A percentile compares a stretch with the other conserved stretches of the same genome.
These are phyloP conservation scores for Engraulis encrasicolus DNA, from an alignment of 2,113 vertebrate genomes.

Conservation along the genomic window DNA sequence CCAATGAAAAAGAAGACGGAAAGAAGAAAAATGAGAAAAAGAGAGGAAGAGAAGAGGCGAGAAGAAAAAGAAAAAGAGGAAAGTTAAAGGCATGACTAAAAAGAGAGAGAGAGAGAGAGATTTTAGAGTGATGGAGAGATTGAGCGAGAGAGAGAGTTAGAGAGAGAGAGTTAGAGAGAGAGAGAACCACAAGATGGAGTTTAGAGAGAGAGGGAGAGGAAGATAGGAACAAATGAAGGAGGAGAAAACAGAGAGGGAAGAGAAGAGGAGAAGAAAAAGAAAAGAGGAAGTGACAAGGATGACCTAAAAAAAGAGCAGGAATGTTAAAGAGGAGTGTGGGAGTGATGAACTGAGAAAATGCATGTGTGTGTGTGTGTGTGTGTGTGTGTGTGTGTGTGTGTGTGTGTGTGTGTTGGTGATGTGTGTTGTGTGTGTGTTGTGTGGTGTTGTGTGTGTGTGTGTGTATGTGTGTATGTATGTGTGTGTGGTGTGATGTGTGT, in stretches of 20 bases:
- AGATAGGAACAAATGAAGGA: neutral
- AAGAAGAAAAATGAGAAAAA: too few relatives aligned
- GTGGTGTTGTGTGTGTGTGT: too few relatives aligned
- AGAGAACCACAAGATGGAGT: constrained; percentile 1
- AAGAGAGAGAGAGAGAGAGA: constrained; percentile 12
- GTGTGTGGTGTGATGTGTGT: too few relatives aligned
- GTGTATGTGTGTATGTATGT: too few relatives aligned
- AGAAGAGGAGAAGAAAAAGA: constrained; percentile 9
- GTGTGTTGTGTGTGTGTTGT: too few relatives aligned
- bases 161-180: neutral
- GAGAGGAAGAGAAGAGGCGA: neutral
- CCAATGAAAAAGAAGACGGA: too few relatives aligned
- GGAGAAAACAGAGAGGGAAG: too few relatives aligned
- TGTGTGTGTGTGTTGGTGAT: too few relatives aligned
- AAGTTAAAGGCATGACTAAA: neutral
- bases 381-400: too few relatives aligned
- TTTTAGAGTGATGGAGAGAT: too few relatives aligned
- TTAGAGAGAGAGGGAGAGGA: neutral
- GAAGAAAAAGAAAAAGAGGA: neutral
- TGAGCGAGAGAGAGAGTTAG: neutral
- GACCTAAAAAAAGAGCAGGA: neutral
- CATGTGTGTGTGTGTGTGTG: too few relatives aligned
- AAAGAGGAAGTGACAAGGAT: too few relatives aligned
- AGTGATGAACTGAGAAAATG: neutral
- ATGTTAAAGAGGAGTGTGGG: neutral